Conservation (phyloP, 1,140 invertebrate genomes). For the Armadillidium nasatum region DNA sequence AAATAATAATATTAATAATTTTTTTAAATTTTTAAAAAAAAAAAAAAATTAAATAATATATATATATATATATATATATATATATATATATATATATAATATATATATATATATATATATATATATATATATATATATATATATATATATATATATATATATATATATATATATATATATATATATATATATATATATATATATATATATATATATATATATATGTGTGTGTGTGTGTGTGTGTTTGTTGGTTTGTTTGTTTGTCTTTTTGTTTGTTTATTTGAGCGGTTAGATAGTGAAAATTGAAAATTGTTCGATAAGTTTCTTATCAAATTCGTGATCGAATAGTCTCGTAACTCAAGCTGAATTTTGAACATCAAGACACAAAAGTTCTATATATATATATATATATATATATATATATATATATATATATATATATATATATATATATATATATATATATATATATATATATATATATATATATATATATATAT, state of each 20-base stretch:
- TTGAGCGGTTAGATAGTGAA: not conserved
- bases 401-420: not conserved
- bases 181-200: not conserved
- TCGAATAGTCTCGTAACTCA: not conserved
- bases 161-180: constrained; percentile 11
- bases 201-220: too few relatives aligned
- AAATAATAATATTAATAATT: too few relatives aligned
- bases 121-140: constrained; percentile 11
- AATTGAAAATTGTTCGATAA: not conserved
- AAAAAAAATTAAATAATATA: too few relatives aligned
- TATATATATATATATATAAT: constrained; percentile 1
- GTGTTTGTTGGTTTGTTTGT: too few relatives aligned
- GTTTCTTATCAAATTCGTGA: constrained; percentile 3
- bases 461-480: constrained; percentile 12
- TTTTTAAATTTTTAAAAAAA: too few relatives aligned
- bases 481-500: too few relatives aligned
- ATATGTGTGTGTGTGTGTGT: too few relatives aligned
- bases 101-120: constrained; percentile 11
- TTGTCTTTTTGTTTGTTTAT: too few relatives aligned
- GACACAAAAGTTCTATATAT: too few relatives aligned
- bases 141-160: constrained; percentile 11
- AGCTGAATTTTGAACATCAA: not conserved
- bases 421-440: constrained; percentile 13
- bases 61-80: not conserved
- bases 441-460: constrained; percentile 11